Evolutionary conservation across 2,888 invertebrate species (phyloP).

Genomic region (Spisula solida): DNA sequence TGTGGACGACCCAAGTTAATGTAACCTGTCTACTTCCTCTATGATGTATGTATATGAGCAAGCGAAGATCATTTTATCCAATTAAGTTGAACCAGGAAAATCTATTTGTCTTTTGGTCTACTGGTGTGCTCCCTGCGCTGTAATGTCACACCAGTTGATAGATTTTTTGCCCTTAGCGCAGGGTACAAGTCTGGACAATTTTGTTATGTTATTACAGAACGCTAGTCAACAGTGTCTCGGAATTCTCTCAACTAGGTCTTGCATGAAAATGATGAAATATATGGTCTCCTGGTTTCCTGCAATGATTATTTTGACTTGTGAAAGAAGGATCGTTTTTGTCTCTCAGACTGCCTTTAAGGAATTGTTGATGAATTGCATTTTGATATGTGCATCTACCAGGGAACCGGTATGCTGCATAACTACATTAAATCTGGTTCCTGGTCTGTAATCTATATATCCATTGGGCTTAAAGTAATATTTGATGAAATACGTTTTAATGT

Average conservation of each 20-base stretch:
- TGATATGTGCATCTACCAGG: neutral
- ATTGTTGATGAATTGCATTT: constrained; percentile 18
- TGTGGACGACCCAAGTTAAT: neutral
- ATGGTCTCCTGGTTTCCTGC: neutral
- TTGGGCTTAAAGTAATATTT: constrained; percentile 13
- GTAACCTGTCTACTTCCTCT: neutral
- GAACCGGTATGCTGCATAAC: neutral
- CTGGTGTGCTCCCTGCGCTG: neutral
- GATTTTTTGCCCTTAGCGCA: neutral
- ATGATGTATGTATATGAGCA: neutral
- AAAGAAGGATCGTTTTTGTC: constrained; percentile 5
- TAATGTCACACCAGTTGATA: neutral
- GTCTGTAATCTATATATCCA: constrained; percentile 9
- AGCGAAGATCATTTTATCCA: constrained; percentile 9
- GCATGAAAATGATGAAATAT: constrained; percentile 7
- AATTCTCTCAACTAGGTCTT: neutral
- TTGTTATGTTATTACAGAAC: neutral
- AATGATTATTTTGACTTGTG: neutral
- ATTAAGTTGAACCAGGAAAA: neutral
- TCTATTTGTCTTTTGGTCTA: neutral
- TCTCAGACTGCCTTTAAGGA: constrained; percentile 7
- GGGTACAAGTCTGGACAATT: neutral
- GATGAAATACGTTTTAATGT: constrained; percentile 14
- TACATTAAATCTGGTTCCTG: constrained; percentile 3
- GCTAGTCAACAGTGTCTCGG: constrained; percentile 9